Conservation (phyloP, 2,113 vertebrate species). For the Daboia siamensis region DNA sequence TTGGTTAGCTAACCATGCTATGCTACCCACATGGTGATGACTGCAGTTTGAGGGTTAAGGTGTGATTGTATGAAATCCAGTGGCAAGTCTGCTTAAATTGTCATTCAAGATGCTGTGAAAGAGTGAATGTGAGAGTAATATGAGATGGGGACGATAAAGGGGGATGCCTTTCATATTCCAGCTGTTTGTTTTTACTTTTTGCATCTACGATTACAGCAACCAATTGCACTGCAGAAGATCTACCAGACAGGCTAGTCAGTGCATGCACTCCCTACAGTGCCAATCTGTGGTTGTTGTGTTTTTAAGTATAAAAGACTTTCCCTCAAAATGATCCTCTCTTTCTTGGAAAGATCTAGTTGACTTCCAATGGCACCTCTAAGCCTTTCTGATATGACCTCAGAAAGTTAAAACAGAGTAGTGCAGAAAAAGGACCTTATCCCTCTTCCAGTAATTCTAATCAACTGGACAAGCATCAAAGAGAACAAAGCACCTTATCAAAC, state of each 20-base stretch:
- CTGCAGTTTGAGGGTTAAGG: conserved; percentile 11
- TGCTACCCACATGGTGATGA: conserved; percentile 40
- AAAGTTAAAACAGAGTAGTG: conserved; percentile 14
- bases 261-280: conserved; percentile 57
- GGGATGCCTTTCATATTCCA: conserved; percentile 38
- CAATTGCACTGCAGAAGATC: conserved; percentile 47
- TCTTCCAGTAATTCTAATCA: background rate
- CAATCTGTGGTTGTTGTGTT: conserved; percentile 26
- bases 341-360: background rate
- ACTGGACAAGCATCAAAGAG: background rate
- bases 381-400: background rate
- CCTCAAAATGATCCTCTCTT: background rate
- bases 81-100: conserved; percentile 43
- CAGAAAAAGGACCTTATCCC: conserved; percentile 26
- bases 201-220: conserved; percentile 60
- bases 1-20: conserved; percentile 41
- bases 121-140: conserved; percentile 2
- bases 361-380: background rate
- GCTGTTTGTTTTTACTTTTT: conserved; percentile 1
- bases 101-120: conserved; percentile 10
- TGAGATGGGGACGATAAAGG: conserved; percentile 19
- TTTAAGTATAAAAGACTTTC: conserved; percentile 46
- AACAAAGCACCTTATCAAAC: background rate
- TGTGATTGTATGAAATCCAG: conserved; percentile 45
- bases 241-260: conserved; percentile 38